Evolutionary conservation across 2,888 invertebrate species (phyloP), one percentile per base, ranked within the genome.

Genomic region (Chymomyza caudatula): DNA sequence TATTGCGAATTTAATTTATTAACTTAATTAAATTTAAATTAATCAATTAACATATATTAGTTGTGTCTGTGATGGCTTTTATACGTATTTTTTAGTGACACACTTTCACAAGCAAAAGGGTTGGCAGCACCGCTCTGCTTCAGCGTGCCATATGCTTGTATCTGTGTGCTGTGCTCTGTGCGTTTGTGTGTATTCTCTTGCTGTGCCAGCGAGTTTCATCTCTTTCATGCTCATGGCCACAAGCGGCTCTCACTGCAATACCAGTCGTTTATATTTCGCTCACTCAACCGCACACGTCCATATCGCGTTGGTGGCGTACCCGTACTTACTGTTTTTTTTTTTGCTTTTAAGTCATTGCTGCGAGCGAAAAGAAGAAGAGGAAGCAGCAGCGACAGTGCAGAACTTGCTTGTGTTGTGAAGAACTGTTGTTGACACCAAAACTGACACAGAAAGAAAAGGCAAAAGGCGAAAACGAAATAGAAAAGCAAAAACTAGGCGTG

Each of bases 201-300:
- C 22, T 11, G 11, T 43, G 19, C 13, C 22, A 37, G 19, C 20
- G 62, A 52, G 67, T 77, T 70, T 70, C 73, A 64, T 76, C 77
- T 76, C 77, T 77, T 71, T 74, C 77, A 52, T 71, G 69, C 73
- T 25, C 63, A 65, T 70, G 63, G 73, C 63, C 61, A 60, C 63
- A 53, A 63, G 61, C 65, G 61, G 76, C 71, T 70, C 71, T 72
- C 67, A 49, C 62, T 69, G 67, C 68, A 59, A 63, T 60, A 70
- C 67, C 74, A 82, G 77, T 73, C 73, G 76, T 56, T 65, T 84
- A 72, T 73, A 70, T 84, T 83, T 84, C 81, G 72, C 73, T 84
- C 83, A 75, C 71, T 75, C 75, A 76, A 75, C 56, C 67, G 69
- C 81, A 76, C 64, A 68, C 76, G 71, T 68, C 66, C 47, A 76